Base-by-base conservation (phyloP, 2,113 vertebrate species). In the Chlamydotis undulata region DNA sequence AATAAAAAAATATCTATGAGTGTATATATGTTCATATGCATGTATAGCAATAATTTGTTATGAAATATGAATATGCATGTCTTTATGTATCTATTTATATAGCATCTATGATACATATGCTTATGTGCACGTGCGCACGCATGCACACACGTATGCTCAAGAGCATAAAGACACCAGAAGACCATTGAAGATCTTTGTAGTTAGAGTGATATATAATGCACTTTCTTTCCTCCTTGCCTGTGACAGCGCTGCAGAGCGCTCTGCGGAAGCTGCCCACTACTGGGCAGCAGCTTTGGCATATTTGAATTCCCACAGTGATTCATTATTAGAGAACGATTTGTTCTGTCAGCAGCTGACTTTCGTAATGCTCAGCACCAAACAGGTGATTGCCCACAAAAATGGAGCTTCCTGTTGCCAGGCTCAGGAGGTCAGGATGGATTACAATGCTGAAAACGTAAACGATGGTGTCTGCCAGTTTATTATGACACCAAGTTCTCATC, bases 41-140 rank as follows among this genome's bases (percentile, higher is more conserved):
- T 35, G 12, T 14, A 39, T 6, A 77, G 12, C 24, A 74, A 50
- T 39, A 69, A 64, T 43, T 23, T 76, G 11, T 31, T 28, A 22
- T 31, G 39, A 23, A 57, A 49, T n/a, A 53, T 3, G 1, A 26
- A 35, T 83, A 55, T 29, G 25, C 9, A 26, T n/a, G 16, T 70
- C 70, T 70, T 79, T 71, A 45, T 56, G 3, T 14, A 31, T 56
- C 33, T 61, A 12, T 67, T 76, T 61, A 39, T 65, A 45, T 18
- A 60, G 31, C 60, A 70, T 4, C 17, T 31, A 37, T 24, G 25
- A 19, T 26, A 29, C 5, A 71, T 18, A 70, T 23, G 49, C 49
- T 22, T 22, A 49, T 18, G 18, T 10, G 7, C 3, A 1, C 4
- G 2, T 8, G 4, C 5, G 21, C 7, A 4, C 4, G 2, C 26